A percentile compares a stretch with the other conserved stretches of the same genome.
phyloP scores from a whole-genome alignment of 2,113 vertebrate species.

The Carassius carassius region DNA sequence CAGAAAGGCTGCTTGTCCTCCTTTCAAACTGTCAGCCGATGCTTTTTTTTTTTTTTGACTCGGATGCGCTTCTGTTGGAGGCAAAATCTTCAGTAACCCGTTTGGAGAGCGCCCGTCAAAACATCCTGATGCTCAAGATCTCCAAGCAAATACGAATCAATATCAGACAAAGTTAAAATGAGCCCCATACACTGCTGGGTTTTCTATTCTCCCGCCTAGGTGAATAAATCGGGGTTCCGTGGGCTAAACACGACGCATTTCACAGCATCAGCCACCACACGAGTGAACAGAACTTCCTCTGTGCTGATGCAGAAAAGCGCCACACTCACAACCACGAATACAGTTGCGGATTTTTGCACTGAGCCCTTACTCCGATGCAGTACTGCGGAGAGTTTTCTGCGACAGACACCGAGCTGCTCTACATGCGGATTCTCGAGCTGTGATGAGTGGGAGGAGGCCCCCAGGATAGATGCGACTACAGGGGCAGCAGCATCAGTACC shows the following conservation, averaged over 20 bases:
- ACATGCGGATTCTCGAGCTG: conserved; percentile 66
- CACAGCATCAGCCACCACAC: conserved; percentile 45
- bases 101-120: conserved; percentile 65
- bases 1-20: conserved; percentile 58
- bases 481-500: conserved; percentile 72
- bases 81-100: conserved; percentile 60
- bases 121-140: conserved; percentile 53
- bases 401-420: conserved; percentile 60
- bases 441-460: conserved; percentile 71
- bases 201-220: not conserved
- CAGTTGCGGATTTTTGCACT: conserved; percentile 6
- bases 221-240: conserved; percentile 24
- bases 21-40: conserved; percentile 69
- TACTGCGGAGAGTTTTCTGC: conserved; percentile 57
- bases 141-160: conserved; percentile 39
- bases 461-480: conserved; percentile 66
- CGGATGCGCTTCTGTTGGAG: conserved; percentile 56
- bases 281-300: conserved; percentile 73
- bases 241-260: conserved; percentile 41
- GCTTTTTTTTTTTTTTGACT: conserved; percentile 55
- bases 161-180: conserved; percentile 32
- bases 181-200: not conserved
- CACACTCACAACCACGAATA: conserved; percentile 22
- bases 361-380: conserved; percentile 62
- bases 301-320: conserved; percentile 44